These are phyloP conservation scores for Lasioglossum lativentre DNA, from an alignment of 2,888 invertebrate genomes.

Conservation along the genomic window DNA sequence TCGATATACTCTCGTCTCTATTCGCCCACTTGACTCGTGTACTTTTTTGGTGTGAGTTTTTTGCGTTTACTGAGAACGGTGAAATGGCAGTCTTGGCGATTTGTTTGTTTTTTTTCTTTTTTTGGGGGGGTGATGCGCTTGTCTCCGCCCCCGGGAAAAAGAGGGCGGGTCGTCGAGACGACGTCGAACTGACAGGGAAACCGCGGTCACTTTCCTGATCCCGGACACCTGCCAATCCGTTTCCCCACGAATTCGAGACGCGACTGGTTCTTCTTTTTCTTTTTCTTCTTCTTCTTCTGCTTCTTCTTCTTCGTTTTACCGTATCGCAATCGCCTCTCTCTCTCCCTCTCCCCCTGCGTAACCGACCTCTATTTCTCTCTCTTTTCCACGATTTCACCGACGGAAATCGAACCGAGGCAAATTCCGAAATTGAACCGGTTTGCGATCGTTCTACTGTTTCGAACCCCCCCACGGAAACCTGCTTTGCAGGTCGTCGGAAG, in stretches of 20 bases:
- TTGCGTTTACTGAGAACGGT: conserved; percentile 53
- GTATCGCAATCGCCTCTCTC: conserved; percentile 16
- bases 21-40: neutral
- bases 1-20: neutral
- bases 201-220: conserved; percentile 19
- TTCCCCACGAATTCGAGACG: conserved; percentile 28
- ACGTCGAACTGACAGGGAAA: conserved; percentile 55
- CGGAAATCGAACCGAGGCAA: neutral
- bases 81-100: conserved; percentile 68
- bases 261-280: conserved; percentile 11
- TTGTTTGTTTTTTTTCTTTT: neutral
- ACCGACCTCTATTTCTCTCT: neutral
- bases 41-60: neutral
- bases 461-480: neutral
- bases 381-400: neutral
- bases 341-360: conserved; percentile 7
- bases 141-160: conserved; percentile 49
- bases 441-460: neutral
- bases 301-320: conserved; percentile 10
- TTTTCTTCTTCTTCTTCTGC: conserved; percentile 18
- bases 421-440: neutral
- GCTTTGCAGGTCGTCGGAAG: neutral
- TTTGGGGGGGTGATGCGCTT: conserved; percentile 37
- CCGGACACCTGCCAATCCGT: conserved; percentile 48
- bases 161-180: conserved; percentile 55